Percentiles rank a stretch among this genome's conserved stretches.
These are phyloP conservation scores for Meloidogyne chitwoodi DNA, from an alignment of 1,140 invertebrate genomes.

Conservation along the genomic window DNA sequence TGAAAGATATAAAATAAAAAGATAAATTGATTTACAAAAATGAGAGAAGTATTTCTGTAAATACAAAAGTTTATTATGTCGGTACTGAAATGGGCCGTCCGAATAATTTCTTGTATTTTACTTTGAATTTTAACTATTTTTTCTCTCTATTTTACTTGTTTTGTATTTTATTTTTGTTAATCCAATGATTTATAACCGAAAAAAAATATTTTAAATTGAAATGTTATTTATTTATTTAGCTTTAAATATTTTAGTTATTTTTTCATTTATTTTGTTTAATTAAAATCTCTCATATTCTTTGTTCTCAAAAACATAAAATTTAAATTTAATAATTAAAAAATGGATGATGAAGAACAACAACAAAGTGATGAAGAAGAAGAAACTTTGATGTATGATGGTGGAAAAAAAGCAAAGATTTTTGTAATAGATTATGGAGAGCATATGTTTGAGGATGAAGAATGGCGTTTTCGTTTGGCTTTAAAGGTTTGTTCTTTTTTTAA, in stretches of 20 bases:
- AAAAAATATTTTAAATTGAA: background rate
- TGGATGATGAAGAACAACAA: background rate
- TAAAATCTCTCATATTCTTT: too few species aligned
- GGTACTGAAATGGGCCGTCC: too few species aligned
- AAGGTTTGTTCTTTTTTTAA: background rate
- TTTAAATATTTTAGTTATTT: too few species aligned
- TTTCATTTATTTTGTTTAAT: too few species aligned
- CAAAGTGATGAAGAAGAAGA: conserved; percentile 1
- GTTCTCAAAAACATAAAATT: too few species aligned
- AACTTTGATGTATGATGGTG: conserved; percentile 24
- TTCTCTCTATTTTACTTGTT: background rate
- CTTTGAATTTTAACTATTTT: background rate
- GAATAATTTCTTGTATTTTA: background rate
- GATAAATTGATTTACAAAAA: too few species aligned
- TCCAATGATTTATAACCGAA: background rate
- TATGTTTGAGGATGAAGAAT: conserved; percentile 21
- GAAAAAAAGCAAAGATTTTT: conserved; percentile 24
- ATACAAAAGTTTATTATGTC: too few species aligned
- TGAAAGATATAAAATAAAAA: too few species aligned
- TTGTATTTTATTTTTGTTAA: background rate
- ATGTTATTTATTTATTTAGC: too few species aligned
- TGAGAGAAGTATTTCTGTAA: too few species aligned
- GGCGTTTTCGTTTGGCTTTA: conserved; percentile 20
- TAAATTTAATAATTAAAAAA: background rate
- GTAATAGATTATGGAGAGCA: conserved; percentile 27